Evolutionary conservation across 2,113 vertebrate species (phyloP).

Genomic region (Ctenomys sociabilis): DNA sequence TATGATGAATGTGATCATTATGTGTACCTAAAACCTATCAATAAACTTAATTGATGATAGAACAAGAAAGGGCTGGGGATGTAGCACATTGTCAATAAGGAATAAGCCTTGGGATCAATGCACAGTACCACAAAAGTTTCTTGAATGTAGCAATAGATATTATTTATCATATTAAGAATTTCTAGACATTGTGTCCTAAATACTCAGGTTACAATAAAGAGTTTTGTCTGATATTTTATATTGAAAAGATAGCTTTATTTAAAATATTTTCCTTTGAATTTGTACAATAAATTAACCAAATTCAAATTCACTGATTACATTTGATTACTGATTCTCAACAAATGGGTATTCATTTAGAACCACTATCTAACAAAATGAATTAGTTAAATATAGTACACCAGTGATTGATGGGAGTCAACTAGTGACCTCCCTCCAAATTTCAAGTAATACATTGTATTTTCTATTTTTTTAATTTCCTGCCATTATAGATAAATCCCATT

Average conservation of each 20-base stretch:
- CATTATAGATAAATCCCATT: background rate
- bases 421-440: background rate
- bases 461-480: background rate
- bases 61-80: background rate
- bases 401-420: background rate
- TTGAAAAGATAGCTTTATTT: background rate
- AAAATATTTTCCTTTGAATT: constrained; percentile 4
- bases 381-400: background rate
- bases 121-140: background rate
- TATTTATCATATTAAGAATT: background rate
- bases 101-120: background rate
- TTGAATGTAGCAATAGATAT: background rate
- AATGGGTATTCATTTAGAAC: background rate
- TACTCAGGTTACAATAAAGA: background rate
- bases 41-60: too few relatives aligned
- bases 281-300: background rate
- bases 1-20: too few relatives aligned
- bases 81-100: too few relatives aligned
- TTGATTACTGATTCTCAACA: background rate
- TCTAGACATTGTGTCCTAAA: background rate
- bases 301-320: background rate
- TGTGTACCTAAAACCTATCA: too few relatives aligned
- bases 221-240: background rate
- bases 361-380: background rate
- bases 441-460: background rate